Evolutionary conservation across 2,888 invertebrate species (phyloP).

Genomic region (Brenthis daphne): DNA sequence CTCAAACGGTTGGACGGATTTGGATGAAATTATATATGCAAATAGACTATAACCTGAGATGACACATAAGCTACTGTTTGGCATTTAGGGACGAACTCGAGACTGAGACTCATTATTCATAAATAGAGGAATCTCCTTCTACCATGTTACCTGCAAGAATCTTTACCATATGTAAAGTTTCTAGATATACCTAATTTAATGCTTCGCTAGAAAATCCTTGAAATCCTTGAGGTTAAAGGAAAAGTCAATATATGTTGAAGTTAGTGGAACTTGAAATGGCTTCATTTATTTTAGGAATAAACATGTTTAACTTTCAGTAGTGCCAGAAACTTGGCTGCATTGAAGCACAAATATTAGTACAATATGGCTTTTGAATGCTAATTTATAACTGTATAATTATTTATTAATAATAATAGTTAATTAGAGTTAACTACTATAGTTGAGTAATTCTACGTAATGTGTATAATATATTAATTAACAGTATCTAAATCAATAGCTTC

Average conservation of each 20-base stretch:
- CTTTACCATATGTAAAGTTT: background rate
- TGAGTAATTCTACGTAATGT: too few species aligned
- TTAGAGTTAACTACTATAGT: too few species aligned
- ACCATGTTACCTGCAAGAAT: too few species aligned
- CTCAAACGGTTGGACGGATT: too few species aligned
- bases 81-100: too few species aligned
- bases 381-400: background rate
- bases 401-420: background rate
- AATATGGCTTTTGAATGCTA: background rate
- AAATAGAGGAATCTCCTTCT: too few species aligned
- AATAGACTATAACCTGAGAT: too few species aligned
- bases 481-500: too few species aligned
- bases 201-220: background rate
- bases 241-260: background rate
- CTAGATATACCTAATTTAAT: background rate
- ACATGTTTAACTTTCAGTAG: slow-evolving; percentile 13
- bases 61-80: too few species aligned
- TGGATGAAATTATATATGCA: too few species aligned
- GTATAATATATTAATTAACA: too few species aligned
- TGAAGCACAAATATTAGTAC: slow-evolving; percentile 6
- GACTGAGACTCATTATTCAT: too few species aligned
- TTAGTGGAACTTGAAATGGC: slow-evolving; percentile 1
- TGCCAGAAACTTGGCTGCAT: slow-evolving; percentile 10
- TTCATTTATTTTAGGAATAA: slow-evolving; percentile 13
- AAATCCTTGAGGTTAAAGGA: background rate